Percentiles rank a stretch among this genome's conserved stretches.
Evolutionary conservation across 2,113 vertebrate species (phyloP).

Genomic region (Telmatochromis sp.): DNA sequence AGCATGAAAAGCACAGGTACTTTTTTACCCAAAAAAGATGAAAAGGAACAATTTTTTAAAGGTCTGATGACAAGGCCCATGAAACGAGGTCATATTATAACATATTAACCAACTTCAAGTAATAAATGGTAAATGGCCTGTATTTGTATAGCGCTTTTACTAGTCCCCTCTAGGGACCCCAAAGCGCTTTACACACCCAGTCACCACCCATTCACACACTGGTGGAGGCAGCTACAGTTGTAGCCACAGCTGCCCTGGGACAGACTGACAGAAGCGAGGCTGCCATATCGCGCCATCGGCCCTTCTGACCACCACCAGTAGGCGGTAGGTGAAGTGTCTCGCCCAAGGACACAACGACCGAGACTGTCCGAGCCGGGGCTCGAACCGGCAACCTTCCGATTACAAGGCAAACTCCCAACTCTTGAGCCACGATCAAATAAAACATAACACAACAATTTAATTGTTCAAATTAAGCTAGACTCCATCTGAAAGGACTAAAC

Average conservation of each 20-base stretch:
- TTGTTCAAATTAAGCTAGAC: background rate
- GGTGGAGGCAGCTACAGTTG: too few species aligned
- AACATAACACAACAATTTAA: background rate
- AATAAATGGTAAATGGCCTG: background rate
- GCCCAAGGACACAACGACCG: too few species aligned
- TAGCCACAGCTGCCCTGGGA: rapidly evolving
- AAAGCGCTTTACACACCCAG: too few species aligned
- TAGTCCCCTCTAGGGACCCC: too few species aligned
- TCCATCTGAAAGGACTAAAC: background rate
- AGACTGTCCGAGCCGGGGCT: too few species aligned
- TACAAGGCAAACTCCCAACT: rapidly evolving
- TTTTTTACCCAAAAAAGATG: background rate
- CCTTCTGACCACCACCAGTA: rapidly evolving
- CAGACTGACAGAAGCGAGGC: too few species aligned
- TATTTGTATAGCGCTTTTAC: too few species aligned
- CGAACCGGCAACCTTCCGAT: rapidly evolving
- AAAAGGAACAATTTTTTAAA: background rate
- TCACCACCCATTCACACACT: rapidly evolving
- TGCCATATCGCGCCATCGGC: too few species aligned
- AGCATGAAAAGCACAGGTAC: background rate
- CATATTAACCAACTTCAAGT: background rate
- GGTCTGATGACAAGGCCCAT: background rate
- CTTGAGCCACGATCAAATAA: rapidly evolving
- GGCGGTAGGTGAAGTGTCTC: rapidly evolving
- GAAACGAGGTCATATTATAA: background rate